Percentiles rank a stretch among this genome's conserved stretches.
Conservation (phyloP, 2,113 vertebrate genomes). For the Choloepus hoffmanni region DNA sequence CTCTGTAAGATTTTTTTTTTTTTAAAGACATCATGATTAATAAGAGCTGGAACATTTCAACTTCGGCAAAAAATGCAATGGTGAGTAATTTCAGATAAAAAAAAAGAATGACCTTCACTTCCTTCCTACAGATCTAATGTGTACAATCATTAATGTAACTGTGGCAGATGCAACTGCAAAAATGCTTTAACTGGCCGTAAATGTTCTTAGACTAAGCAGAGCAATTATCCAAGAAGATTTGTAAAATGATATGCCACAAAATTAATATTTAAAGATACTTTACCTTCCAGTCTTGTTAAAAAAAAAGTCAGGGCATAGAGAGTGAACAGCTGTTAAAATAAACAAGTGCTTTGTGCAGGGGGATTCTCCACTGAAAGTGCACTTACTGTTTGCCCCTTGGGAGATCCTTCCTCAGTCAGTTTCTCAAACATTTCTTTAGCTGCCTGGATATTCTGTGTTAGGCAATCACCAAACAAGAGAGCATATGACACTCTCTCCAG, state of each 20-base stretch:
- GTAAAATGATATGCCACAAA: background rate
- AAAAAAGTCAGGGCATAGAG: background rate
- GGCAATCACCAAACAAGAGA: constrained; percentile 96
- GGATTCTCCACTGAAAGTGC: background rate
- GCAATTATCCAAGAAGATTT: background rate
- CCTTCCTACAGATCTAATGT: constrained; percentile 8
- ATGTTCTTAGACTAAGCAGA: background rate
- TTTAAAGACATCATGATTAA: background rate
- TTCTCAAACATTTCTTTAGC: constrained; percentile 96
- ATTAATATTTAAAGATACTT: background rate
- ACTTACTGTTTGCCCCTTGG: constrained; percentile 95
- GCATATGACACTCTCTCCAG: constrained; percentile 97
- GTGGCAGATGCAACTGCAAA: background rate
- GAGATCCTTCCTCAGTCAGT: constrained; percentile 94
- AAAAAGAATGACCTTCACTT: constrained; percentile 6
- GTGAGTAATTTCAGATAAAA: background rate
- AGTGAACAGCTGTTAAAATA: background rate
- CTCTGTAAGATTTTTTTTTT: background rate
- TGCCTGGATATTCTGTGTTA: constrained; percentile 92
- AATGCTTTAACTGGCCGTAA: background rate
- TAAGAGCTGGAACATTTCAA: background rate
- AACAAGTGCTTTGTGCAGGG: background rate
- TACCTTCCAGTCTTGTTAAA: background rate
- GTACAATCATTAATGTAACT: background rate
- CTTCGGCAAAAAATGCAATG: constrained; percentile 8